These are phyloP conservation scores for Neelides sp. DNA, from an alignment of 1,140 invertebrate species.

Conservation along the genomic window DNA sequence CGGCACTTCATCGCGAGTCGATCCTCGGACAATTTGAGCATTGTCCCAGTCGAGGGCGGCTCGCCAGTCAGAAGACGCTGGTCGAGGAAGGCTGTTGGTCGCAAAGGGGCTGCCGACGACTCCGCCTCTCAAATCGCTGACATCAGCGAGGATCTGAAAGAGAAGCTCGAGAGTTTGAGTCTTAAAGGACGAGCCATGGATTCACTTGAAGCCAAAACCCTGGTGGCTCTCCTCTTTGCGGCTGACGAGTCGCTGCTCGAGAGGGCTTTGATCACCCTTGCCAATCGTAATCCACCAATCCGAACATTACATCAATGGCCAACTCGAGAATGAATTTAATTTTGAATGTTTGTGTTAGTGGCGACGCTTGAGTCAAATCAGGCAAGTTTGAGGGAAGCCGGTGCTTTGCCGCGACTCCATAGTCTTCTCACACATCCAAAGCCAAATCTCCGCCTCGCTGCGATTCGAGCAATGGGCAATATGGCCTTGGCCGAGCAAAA, in stretches of 20 bases:
- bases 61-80: constrained; percentile 35
- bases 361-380: constrained; percentile 34
- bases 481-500: constrained; percentile 44
- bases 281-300: too few species aligned
- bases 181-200: constrained; percentile 36
- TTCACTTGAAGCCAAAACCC: constrained; percentile 41
- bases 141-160: constrained; percentile 34
- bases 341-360: too few species aligned
- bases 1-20: constrained; percentile 40
- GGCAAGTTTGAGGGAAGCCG: constrained; percentile 44
- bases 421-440: constrained; percentile 37
- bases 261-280: constrained; percentile 38
- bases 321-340: too few species aligned
- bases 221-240: constrained; percentile 42
- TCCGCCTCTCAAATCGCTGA: constrained; percentile 32
- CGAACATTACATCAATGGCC: too few species aligned
- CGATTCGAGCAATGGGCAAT: constrained; percentile 42
- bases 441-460: constrained; percentile 34
- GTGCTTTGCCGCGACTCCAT: constrained; percentile 40
- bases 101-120: constrained; percentile 22
- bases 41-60: constrained; percentile 32
- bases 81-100: constrained; percentile 34
- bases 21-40: constrained; percentile 40
- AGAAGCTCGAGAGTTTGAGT: constrained; percentile 33
- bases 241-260: constrained; percentile 41